These are phyloP conservation scores for Heterochromis multidens DNA, from an alignment of 2,113 vertebrate species.

Conservation along the genomic window DNA sequence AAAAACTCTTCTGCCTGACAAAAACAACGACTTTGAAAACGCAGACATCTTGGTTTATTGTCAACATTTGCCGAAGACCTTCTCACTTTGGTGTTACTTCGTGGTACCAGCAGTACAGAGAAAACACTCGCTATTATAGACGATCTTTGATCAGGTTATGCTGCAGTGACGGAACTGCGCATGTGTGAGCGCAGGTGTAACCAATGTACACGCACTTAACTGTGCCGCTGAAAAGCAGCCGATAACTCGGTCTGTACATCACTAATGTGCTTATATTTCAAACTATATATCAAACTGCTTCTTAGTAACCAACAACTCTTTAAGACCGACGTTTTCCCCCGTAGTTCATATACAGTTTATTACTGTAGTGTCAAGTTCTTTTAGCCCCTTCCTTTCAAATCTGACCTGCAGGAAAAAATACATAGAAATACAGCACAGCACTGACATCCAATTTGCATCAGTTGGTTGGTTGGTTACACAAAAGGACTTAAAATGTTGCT, in stretches of 20 bases:
- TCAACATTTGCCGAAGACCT: background rate
- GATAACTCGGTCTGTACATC: background rate
- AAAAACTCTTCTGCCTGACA: background rate
- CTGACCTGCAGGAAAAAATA: background rate
- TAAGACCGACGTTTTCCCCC: background rate
- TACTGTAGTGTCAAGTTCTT: background rate
- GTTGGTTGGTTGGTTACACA: background rate
- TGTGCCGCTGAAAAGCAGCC: background rate
- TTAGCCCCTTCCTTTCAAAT: background rate
- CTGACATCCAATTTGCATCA: background rate
- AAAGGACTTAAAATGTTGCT: rapidly evolving
- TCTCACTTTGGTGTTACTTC: slow-evolving; percentile 19
- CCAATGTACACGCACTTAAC: background rate
- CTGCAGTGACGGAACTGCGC: background rate
- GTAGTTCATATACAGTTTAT: background rate
- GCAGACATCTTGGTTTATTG: slow-evolving; percentile 26
- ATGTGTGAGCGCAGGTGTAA: background rate
- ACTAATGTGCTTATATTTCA: too few species aligned
- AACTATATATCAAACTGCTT: background rate
- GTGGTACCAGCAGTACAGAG: rapidly evolving
- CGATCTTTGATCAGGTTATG: slow-evolving; percentile 6
- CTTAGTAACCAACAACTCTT: background rate
- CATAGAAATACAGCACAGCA: background rate
- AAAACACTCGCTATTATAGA: too few species aligned
- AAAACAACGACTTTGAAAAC: background rate